Base-by-base conservation (phyloP, 2,888 invertebrate genomes). In the Gibbula magus region DNA sequence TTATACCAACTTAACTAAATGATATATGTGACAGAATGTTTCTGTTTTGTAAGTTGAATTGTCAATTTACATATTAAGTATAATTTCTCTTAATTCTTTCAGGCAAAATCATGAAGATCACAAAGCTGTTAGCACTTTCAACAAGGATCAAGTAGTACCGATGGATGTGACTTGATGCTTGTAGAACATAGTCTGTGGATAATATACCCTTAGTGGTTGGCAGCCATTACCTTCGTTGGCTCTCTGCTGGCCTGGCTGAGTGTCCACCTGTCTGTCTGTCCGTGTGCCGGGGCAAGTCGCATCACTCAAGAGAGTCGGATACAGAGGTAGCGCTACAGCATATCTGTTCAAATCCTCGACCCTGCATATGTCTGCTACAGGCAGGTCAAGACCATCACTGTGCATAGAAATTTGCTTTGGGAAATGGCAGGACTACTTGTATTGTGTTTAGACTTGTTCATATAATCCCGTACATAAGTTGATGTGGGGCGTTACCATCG, bases 81-180 rank as follows among this genome's bases (percentile, higher is more conserved):
- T 29, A 10, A 29, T 0, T 75, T 22, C n/a, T 22, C 20, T 5
- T 35, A 35, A 32, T 79, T 56, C 54, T 86, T 86, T 22, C 86
- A 90, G 90, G 82, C 86, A 88, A 78, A 89, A 88, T 79, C 88
- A 89, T 86, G 90, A 89, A 81, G 89, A 90, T 56, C 73, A 82
- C 61, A 86, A 84, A 75, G 75, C 83, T 74, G 80, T 88, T 61
- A 88, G 88, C 78, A 86, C 86, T 61, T 84, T 88, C 80, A 87
- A 83, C 66, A 83, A 87, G 78, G 89, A 90, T 81, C 88, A 86
- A 82, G 86, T 87, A 25, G 84, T 91, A 53, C 85, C 89, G 0
- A 90, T 91, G 91, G 91, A 90, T 81, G 90, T 90, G 16, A 90
- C 91, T 70, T 91, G 91, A 90, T 70, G 70, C 35, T 39, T 35